A percentile compares a stretch with the other conserved stretches of the same genome.
These are phyloP conservation scores for Cydia splendana DNA, from an alignment of 1,140 invertebrate genomes.

Conservation along the genomic window DNA sequence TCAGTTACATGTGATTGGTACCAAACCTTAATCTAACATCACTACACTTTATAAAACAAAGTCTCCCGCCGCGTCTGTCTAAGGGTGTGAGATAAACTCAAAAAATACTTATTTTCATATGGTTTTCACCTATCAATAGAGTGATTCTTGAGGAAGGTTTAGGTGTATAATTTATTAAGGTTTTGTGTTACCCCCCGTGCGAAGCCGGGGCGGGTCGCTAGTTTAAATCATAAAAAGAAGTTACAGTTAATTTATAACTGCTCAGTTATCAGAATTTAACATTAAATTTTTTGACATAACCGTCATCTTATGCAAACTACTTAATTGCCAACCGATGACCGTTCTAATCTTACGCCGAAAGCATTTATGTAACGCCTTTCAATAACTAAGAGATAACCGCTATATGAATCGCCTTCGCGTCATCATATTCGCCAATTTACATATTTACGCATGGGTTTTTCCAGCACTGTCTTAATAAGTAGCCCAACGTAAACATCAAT, in stretches of 20 bases:
- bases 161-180: too few relatives aligned
- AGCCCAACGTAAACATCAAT: neutral
- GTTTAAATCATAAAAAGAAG: neutral
- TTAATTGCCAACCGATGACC: neutral
- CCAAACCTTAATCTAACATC: neutral
- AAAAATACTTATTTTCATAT: too few relatives aligned
- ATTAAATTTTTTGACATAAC: neutral
- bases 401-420: neutral
- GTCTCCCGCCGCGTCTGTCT: too few relatives aligned
- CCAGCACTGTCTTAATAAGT: conserved; percentile 11
- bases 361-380: conserved; percentile 30
- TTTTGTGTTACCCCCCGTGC: too few relatives aligned
- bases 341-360: conserved; percentile 5
- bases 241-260: neutral
- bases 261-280: neutral
- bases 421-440: conserved; percentile 18
- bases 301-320: neutral
- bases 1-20: neutral
- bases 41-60: too few relatives aligned
- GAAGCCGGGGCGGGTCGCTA: too few relatives aligned
- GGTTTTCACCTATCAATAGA: too few relatives aligned
- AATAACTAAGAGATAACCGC: conserved; percentile 25
- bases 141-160: too few relatives aligned
- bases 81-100: too few relatives aligned
- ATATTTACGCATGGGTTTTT: conserved; percentile 30